Base-by-base conservation (phyloP, 2,797 vertebrate species). In the Myripristis murdjan region DNA sequence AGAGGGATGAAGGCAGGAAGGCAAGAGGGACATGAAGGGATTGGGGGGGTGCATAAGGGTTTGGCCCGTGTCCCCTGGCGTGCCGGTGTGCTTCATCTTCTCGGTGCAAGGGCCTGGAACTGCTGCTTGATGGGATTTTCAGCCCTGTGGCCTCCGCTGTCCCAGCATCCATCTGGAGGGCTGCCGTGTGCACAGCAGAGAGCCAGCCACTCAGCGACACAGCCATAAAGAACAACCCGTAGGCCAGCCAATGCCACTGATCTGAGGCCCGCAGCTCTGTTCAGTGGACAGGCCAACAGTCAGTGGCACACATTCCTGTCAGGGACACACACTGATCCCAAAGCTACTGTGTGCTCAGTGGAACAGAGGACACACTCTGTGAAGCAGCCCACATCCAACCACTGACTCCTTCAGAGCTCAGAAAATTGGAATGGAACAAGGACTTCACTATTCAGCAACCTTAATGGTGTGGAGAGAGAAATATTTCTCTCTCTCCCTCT, bases 91-190 rank as follows among this genome's bases (percentile, higher is more conserved):
- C 91, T 94, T 94, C 94, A 95, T 95, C 94, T 94, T 94, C 91
- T 91, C 89, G 89, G 93, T 83, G 91, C 93, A 91, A 85, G 80
- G 87, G 88, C 83, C 91, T 93, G 92, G 90, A 94, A 95, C 92
- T 92, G 88, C 80, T 58, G 87, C 92, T 94, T 95, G 94, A 94
- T 95, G 90, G 93, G 93, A 94, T 95, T 95, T 93, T 93, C 92
- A 93, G 93, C 92, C 91, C 90, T 55, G 79, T 94, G 91, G 92
- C 92, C 91, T 93, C 87, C 59, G 79, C 82, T 79, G 87, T 91
- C 87, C 90, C 85, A 84, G 85, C 87, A 89, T 91, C 90, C 90
- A 92, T 92, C 91, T 92, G 91, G 91, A 92, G 88, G 77, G 89
- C 83, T 87, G 87, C 88, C 82, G 88, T 73, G 81, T 81, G 87